These are phyloP conservation scores for Entomobrya multifasciata DNA, from an alignment of 2,888 invertebrate genomes.

Conservation along the genomic window DNA sequence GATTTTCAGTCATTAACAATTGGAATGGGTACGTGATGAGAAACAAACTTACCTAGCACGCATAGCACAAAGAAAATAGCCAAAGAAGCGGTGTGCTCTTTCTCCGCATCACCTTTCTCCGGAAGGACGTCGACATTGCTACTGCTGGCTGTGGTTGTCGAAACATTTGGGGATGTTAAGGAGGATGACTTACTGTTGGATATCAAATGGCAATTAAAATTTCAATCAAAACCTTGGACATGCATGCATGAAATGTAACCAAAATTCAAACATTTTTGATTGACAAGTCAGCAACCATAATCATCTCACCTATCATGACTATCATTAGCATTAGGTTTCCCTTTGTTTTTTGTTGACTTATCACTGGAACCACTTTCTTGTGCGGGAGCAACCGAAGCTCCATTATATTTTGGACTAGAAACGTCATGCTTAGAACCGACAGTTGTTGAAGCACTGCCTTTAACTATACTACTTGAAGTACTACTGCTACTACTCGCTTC, in stretches of 20 bases:
- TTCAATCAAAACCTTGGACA: too few species aligned
- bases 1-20: too few species aligned
- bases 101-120: slow-evolving; percentile 94
- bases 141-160: slow-evolving; percentile 58
- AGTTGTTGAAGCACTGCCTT: background rate
- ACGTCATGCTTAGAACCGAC: background rate
- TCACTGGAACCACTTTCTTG: background rate
- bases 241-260: too few species aligned
- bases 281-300: too few species aligned
- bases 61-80: slow-evolving; percentile 99
- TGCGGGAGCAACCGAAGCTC: slow-evolving; percentile 48
- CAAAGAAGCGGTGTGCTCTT: slow-evolving; percentile 97
- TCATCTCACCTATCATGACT: slow-evolving; percentile 9
- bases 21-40: too few species aligned
- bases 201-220: too few species aligned
- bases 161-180: slow-evolving; percentile 37
- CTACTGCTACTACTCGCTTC: slow-evolving; percentile 38
- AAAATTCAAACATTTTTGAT: too few species aligned
- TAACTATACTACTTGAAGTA: slow-evolving; percentile 2
- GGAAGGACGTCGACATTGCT: slow-evolving; percentile 85
- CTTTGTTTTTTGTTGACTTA: background rate
- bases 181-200: slow-evolving; percentile 24
- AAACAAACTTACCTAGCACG: slow-evolving; percentile 85
- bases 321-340: background rate
- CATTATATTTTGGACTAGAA: slow-evolving; percentile 66